Conservation (phyloP, 1,140 invertebrate species). For the Meloidogyne chitwoodi region DNA sequence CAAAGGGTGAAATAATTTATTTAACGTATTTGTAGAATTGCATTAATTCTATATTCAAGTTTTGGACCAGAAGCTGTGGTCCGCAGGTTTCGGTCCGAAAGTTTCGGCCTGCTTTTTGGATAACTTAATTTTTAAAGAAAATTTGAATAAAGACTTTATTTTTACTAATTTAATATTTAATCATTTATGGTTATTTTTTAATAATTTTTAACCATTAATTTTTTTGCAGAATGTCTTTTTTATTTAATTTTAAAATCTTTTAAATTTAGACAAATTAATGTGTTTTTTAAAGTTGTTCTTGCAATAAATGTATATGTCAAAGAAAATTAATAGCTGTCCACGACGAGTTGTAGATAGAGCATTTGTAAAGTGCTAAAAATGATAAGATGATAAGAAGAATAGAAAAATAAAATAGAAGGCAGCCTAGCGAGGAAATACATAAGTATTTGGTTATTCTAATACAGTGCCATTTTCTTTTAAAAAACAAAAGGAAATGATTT, state of each 20-base stretch:
- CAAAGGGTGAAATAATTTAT: no score
- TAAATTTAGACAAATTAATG: neutral
- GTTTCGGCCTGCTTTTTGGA: no score
- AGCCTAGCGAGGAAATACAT: neutral
- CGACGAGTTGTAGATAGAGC: neutral
- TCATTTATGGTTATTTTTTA: no score
- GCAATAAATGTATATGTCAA: neutral
- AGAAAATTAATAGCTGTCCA: neutral
- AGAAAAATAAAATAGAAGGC: neutral
- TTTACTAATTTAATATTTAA: no score
- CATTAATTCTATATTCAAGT: no score
- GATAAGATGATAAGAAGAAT: neutral
- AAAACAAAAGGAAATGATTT: neutral
- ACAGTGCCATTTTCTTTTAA: neutral
- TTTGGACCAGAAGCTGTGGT: no score
- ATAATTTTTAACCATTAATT: no score
- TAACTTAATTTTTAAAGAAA: no score
- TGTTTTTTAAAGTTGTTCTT: neutral
- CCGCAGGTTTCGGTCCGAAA: no score
- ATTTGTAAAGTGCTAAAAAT: neutral
- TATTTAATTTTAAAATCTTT: neutral
- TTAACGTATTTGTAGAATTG: no score
- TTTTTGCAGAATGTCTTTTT: neutral
- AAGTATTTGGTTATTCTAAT: neutral
- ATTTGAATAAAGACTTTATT: no score